Conservation (phyloP, 2,113 vertebrate species). For the Dolichallabes microphthalmus region DNA sequence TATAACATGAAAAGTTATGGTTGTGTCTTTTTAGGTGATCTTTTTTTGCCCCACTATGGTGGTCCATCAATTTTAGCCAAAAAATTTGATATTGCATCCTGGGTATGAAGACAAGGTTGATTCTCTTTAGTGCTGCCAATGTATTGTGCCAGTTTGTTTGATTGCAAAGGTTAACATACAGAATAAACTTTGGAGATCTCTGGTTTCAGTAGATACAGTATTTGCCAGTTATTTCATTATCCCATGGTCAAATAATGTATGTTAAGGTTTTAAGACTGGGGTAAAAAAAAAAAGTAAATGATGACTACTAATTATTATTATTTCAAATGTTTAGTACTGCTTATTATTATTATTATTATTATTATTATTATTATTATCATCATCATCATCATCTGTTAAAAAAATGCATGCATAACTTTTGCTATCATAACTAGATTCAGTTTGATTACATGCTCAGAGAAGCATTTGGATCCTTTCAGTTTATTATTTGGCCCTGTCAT, state of each 20-base stretch:
- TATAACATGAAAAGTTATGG: background rate
- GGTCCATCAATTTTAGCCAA: background rate
- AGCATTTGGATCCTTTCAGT: background rate
- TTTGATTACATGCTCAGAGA: background rate
- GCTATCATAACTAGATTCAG: background rate
- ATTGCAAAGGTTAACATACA: background rate
- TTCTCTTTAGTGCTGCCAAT: background rate
- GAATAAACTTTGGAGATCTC: background rate
- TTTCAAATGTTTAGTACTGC: background rate
- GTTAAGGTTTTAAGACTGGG: background rate
- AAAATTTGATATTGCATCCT: background rate
- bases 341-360: background rate
- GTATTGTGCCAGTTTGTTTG: background rate
- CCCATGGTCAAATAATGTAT: background rate
- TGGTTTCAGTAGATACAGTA: background rate
- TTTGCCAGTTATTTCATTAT: background rate
- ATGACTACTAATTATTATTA: background rate
- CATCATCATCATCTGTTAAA: background rate
- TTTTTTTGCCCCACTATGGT: background rate
- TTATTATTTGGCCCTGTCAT: conserved; percentile 16
- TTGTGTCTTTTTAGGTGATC: background rate
- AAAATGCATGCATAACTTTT: background rate
- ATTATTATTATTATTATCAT: too few species aligned
- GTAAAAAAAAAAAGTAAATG: background rate
- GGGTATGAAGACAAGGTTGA: background rate